Evolutionary conservation across 1,140 invertebrate species (phyloP).

Genomic region (Frieseomelitta varia): DNA sequence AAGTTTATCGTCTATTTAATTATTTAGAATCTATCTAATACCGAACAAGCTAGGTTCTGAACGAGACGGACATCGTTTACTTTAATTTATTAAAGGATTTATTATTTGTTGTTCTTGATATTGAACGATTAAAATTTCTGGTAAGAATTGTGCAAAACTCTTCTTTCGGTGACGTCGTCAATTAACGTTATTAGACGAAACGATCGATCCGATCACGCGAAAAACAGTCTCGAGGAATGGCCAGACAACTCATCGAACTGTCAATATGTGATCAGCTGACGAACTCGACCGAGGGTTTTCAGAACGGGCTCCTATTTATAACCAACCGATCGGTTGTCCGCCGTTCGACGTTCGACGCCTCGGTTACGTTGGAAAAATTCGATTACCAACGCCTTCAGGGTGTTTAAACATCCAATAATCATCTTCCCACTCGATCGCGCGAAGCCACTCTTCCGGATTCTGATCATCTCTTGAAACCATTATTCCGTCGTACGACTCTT

Average conservation of each 20-base stretch:
- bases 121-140: background rate
- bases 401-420: background rate
- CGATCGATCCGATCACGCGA: slow-evolving; percentile 42
- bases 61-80: background rate
- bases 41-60: background rate
- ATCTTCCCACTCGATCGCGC: background rate
- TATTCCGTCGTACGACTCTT: background rate
- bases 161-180: background rate
- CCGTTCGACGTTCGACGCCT: slow-evolving; percentile 22
- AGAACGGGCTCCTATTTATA: slow-evolving; percentile 69
- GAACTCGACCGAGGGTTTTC: slow-evolving; percentile 54
- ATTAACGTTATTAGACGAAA: too few species aligned
- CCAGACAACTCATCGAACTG: slow-evolving; percentile 72
- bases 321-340: slow-evolving; percentile 32
- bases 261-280: slow-evolving; percentile 81
- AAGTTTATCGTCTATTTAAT: background rate
- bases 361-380: slow-evolving; percentile 14
- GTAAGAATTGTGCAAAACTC: background rate
- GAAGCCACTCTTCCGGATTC: background rate
- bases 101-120: background rate
- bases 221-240: slow-evolving; percentile 41
- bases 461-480: background rate
- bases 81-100: background rate
- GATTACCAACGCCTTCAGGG: background rate
- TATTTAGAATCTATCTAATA: background rate